These are phyloP conservation scores for Bembecia ichneumoniformis DNA, from an alignment of 2,888 invertebrate species.

Conservation along the genomic window DNA sequence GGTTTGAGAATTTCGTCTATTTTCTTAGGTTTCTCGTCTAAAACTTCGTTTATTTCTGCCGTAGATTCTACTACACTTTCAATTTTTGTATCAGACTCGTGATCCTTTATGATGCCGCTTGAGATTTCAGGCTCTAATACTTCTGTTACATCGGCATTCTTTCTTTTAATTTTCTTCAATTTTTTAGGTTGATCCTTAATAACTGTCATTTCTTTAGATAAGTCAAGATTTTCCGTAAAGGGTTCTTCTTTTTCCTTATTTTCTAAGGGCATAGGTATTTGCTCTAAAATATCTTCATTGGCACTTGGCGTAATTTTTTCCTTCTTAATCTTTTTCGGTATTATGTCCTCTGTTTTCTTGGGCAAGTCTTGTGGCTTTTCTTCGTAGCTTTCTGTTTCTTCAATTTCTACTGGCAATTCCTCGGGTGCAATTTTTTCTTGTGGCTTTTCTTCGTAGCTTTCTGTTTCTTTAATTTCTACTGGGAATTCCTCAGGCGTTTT, in stretches of 20 bases:
- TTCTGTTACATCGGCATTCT: background rate
- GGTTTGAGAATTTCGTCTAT: background rate
- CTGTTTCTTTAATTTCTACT: constrained; percentile 15
- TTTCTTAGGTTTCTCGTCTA: constrained; percentile 8
- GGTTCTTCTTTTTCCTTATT: no score
- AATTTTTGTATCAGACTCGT: no score
- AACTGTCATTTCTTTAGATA: background rate
- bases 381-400: background rate
- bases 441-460: background rate
- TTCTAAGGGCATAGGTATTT: background rate
- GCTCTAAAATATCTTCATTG: no score
- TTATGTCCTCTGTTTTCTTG: no score
- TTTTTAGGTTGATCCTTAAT: background rate
- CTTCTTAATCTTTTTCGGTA: no score
- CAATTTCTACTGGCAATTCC: background rate
- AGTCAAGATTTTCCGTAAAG: no score
- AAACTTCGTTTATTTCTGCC: background rate
- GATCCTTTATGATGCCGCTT: no score
- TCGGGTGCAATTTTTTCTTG: background rate
- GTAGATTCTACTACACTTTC: no score
- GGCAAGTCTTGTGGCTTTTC: background rate
- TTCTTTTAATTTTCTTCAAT: background rate
- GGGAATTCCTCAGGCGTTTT: constrained; percentile 30
- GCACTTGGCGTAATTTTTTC: no score
- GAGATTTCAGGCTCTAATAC: background rate